A percentile compares a stretch with the other conserved stretches of the same genome.
phyloP scores from a whole-genome alignment of 2,113 vertebrate species.

The Paraplagusia blochii region DNA sequence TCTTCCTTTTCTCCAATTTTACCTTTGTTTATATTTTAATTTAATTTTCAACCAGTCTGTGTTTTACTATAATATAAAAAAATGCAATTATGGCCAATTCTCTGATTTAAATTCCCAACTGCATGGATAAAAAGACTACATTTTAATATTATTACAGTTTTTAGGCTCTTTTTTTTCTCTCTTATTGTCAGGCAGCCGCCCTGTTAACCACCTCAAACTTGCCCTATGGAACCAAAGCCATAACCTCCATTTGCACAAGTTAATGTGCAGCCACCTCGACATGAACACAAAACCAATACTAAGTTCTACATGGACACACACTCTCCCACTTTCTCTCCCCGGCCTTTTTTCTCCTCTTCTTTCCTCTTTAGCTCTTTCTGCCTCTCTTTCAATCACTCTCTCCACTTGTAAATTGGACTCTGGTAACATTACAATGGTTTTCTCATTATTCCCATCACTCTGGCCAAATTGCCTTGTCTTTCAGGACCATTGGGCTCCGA shows the following conservation, averaged over 20 bases:
- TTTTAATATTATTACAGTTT: constrained; percentile 23
- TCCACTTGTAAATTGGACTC: constrained; percentile 60
- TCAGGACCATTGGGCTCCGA: constrained; percentile 72
- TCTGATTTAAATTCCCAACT: constrained; percentile 16
- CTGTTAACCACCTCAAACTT: constrained; percentile 48
- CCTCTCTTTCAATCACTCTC: constrained; percentile 33
- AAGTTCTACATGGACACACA: constrained; percentile 53
- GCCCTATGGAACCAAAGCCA: constrained; percentile 53
- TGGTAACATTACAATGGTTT: constrained; percentile 69
- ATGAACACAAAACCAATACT: constrained; percentile 59
- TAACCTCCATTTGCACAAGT: constrained; percentile 77
- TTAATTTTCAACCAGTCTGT: constrained; percentile 13
- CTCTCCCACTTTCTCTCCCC: constrained; percentile 43
- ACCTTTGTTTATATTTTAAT: constrained; percentile 48
- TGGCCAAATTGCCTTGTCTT: constrained; percentile 79
- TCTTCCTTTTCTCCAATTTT: no score
- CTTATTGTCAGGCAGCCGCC: constrained; percentile 32
- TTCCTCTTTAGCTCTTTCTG: constrained; percentile 24
- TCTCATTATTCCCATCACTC: constrained; percentile 73
- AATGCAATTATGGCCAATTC: constrained; percentile 13
- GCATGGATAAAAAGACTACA: constrained; percentile 14
- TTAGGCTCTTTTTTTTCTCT: constrained; percentile 16
- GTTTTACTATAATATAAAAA: constrained; percentile 28
- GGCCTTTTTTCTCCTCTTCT: constrained; percentile 36
- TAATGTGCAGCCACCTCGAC: constrained; percentile 75